Conservation (phyloP, 2,888 invertebrate species). For the Romanomermis culicivorax region DNA sequence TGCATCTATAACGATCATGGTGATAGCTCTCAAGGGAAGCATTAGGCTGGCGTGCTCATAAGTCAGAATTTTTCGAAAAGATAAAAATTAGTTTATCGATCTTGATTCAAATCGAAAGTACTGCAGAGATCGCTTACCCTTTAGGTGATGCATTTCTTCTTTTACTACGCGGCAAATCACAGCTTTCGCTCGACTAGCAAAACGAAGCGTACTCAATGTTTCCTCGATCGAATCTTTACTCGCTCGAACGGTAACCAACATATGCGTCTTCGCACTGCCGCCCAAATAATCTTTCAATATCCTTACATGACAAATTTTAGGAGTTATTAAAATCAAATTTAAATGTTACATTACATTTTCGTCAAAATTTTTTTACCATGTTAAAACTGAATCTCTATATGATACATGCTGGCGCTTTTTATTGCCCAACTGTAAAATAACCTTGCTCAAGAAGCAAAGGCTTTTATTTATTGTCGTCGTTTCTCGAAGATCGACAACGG, state of each 20-base stretch:
- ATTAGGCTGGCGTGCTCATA: too few species aligned
- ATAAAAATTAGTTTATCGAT: too few species aligned
- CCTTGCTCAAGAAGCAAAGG: neutral
- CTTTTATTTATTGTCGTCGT: neutral
- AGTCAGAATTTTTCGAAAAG: too few species aligned
- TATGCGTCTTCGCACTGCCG: neutral
- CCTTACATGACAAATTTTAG: neutral
- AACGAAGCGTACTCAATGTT: neutral
- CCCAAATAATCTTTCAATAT: constrained; percentile 2
- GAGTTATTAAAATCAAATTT: neutral
- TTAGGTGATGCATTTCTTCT: too few species aligned
- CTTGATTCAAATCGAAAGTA: too few species aligned
- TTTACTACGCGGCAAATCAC: neutral
- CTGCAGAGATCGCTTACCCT: too few species aligned
- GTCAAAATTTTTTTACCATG: neutral
- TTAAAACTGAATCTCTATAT: constrained; percentile 1
- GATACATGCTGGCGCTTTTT: neutral
- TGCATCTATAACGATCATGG: too few species aligned
- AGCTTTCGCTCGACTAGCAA: neutral
- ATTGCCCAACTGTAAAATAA: neutral
- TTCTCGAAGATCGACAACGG: neutral
- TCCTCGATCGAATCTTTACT: neutral
- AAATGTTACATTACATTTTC: neutral
- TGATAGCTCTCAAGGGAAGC: too few species aligned
- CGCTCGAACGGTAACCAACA: neutral